Evolutionary conservation across 2,888 invertebrate species (phyloP).

Genomic region (Hecatera dysodea): DNA sequence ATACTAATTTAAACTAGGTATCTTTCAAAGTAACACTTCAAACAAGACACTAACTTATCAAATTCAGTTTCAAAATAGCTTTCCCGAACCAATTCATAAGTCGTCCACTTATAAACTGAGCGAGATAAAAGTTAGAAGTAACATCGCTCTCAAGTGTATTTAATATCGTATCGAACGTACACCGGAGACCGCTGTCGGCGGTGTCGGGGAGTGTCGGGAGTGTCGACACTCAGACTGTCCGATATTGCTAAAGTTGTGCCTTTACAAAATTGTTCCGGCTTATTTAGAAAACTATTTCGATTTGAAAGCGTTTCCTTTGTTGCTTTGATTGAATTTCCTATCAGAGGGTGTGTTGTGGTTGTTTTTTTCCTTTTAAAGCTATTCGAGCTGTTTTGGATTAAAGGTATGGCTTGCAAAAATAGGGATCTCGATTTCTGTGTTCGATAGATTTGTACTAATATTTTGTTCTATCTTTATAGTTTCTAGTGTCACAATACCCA

Average conservation of each 20-base stretch:
- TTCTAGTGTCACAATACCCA: background rate
- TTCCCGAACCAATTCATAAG: conserved; percentile 48
- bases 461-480: background rate
- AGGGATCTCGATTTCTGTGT: background rate
- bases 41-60: conserved; percentile 21
- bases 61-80: conserved; percentile 49
- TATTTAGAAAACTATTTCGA: conserved; percentile 69
- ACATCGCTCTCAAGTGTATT: conserved; percentile 59
- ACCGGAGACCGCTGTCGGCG: conserved; percentile 62
- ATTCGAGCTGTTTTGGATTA: conserved; percentile 9
- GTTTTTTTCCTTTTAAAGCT: conserved; percentile 29
- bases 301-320: conserved; percentile 54
- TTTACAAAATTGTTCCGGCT: conserved; percentile 63
- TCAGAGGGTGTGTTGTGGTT: conserved; percentile 10
- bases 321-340: conserved; percentile 59
- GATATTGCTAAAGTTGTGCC: conserved; percentile 73
- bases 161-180: conserved; percentile 71
- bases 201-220: conserved; percentile 44
- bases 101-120: conserved; percentile 48
- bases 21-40: conserved; percentile 14
- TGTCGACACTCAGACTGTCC: conserved; percentile 65
- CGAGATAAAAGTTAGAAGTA: conserved; percentile 56
- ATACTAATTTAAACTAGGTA: background rate
- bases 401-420: background rate
- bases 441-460: background rate